Evolutionary conservation across 2,888 invertebrate genomes (phyloP).

Genomic region (Cephus pygmeus): DNA sequence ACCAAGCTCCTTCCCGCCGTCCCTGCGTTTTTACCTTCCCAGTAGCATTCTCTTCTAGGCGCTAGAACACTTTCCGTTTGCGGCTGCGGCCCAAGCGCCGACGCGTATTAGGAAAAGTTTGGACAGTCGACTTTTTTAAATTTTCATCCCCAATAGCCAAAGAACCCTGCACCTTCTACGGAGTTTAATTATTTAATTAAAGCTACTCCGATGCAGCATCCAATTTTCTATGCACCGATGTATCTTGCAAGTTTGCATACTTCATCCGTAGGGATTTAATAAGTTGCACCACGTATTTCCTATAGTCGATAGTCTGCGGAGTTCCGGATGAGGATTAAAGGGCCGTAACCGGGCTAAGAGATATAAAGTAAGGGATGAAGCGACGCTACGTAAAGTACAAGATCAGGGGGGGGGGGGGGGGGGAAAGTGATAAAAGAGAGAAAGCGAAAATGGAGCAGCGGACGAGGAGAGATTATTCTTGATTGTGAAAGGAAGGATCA

Average conservation of each 20-base stretch:
- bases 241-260: neutral
- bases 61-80: neutral
- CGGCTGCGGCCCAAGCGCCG: neutral
- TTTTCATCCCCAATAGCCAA: neutral
- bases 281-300: neutral
- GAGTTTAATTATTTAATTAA: constrained; percentile 3
- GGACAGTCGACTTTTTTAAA: neutral
- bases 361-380: neutral
- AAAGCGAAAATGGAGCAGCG: constrained; percentile 12
- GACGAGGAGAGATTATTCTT: constrained; percentile 10
- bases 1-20: neutral
- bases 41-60: neutral
- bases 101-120: neutral
- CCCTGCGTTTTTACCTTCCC: neutral
- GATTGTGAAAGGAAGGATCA: constrained; percentile 5
- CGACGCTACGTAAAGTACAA: neutral
- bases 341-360: neutral
- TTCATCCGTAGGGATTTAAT: neutral
- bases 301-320: neutral
- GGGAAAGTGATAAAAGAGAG: constrained; percentile 9
- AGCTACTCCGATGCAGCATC: neutral
- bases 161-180: neutral
- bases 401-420: neutral
- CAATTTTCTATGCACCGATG: neutral
- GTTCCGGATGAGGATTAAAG: neutral